Base-by-base conservation (phyloP, 2,888 invertebrate genomes). In the Andrena haemorrhoa region DNA sequence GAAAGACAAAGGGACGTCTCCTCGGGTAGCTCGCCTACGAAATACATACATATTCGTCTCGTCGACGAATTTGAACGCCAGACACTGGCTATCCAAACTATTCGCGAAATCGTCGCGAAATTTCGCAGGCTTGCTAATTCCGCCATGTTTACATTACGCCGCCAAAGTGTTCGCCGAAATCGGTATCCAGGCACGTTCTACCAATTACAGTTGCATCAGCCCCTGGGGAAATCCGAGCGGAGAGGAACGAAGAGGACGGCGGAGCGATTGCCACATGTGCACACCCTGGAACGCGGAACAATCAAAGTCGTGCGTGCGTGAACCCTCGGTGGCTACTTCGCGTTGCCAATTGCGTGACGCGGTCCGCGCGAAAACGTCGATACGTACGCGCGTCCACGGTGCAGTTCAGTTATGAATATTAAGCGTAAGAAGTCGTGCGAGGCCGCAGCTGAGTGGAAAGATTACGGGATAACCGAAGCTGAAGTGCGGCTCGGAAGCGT, bases 281-380 rank as follows among this genome's bases (percentile, higher is more conserved):
- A 56, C 61, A 83, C 82, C 78, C 68, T 82, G 79, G 85, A 87
- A 86, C 83, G 82, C 79, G 81, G 77, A 84, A 85, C 85, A 86
- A 88, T 88, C 86, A 75, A 80, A 86, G 77, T 71, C 68, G 75
- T 73, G 75, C 77, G 71, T 70, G 77, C 68, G 51, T 56, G 56
- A 72, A 66, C 53, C 53, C 69, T 71, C 53, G 10, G 10, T 56
- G 69, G 60, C 64, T 53, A 35, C 74, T 73, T 75, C 35, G n/a
- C 20, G n/a, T 16, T n/a, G 53, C 23, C 26, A 56, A 61, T 75
- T 72, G 51, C 65, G 47, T 41, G 56, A 20, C 31, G 10, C 35
- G 12, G 35, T 20, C 60, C 2, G 16, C 26, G n/a, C 29, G 64
- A 31, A 70, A 78, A 79, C 70, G 16, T 58, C 47, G 47, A 33